A percentile compares a stretch with the other conserved stretches of the same genome.
These are phyloP conservation scores for Sinhomidia bicolor DNA, from an alignment of 2,888 invertebrate genomes.

Conservation along the genomic window DNA sequence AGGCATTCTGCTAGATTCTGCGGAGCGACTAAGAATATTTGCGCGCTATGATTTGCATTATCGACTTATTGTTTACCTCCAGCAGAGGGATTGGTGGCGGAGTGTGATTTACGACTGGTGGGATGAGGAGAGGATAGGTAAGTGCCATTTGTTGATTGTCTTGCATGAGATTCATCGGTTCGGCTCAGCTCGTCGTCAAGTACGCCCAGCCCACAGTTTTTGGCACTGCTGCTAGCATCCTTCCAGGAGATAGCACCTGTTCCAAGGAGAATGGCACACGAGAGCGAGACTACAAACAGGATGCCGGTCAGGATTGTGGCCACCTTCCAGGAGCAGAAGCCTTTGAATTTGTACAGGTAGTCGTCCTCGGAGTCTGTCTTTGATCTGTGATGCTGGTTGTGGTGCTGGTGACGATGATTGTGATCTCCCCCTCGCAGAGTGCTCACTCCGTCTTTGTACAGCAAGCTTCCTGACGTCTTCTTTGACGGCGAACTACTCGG, in stretches of 20 bases:
- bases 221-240: conserved; percentile 68
- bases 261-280: conserved; percentile 78
- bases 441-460: conserved; percentile 79
- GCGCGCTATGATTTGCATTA: no score
- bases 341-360: conserved; percentile 79
- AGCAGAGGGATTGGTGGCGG: conserved; percentile 23
- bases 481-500: conserved; percentile 80
- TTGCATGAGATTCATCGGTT: conserved; percentile 66
- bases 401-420: conserved; percentile 49
- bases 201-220: conserved; percentile 60
- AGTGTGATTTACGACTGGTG: conserved; percentile 64
- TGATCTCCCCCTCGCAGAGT: conserved; percentile 55
- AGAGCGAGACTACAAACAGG: conserved; percentile 76
- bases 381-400: conserved; percentile 70
- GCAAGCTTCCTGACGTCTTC: conserved; percentile 79
- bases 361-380: conserved; percentile 79
- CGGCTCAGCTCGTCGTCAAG: conserved; percentile 39
- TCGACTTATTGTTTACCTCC: no score
- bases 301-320: conserved; percentile 73
- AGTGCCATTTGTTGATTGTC: conserved; percentile 77
- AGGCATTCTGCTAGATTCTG: no score
- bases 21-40: no score
- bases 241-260: conserved; percentile 78
- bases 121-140: conserved; percentile 68
- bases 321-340: conserved; percentile 79